Evolutionary conservation across 2,113 vertebrate genomes (phyloP).

Genomic region (Chloropsis hardwickii): DNA sequence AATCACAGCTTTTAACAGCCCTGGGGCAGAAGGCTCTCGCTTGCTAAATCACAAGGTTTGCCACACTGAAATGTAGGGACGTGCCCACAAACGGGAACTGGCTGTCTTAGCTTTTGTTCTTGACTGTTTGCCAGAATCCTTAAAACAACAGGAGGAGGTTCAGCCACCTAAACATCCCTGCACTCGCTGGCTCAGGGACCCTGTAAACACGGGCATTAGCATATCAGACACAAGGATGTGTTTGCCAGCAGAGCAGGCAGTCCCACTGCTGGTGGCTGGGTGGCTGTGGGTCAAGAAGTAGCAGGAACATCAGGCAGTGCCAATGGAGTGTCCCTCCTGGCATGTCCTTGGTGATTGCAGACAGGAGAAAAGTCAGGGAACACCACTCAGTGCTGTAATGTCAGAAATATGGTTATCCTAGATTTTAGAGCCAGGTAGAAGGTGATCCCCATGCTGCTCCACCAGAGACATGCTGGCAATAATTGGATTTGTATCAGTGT

Average conservation of each 20-base stretch:
- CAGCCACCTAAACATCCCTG: constrained; percentile 34
- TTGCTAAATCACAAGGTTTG: constrained; percentile 61
- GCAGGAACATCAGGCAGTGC: neutral
- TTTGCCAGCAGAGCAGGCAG: neutral
- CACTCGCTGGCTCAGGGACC: neutral
- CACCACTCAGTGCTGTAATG: neutral
- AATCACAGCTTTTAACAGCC: neutral
- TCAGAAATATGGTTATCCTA: neutral
- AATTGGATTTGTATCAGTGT: neutral
- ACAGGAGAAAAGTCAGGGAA: neutral
- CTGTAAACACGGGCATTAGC: neutral
- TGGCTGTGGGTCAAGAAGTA: neutral
- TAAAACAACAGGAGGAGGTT: constrained; percentile 46
- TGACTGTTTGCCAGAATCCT: constrained; percentile 58
- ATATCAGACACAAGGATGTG: neutral
- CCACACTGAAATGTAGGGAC: constrained; percentile 54
- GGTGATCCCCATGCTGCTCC: fast-evolving
- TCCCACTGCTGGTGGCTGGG: neutral
- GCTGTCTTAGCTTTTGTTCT: constrained; percentile 68
- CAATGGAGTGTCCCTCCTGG: neutral
- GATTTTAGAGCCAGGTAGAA: neutral
- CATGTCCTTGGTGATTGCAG: neutral
- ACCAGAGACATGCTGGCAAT: neutral
- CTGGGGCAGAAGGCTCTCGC: constrained; percentile 22
- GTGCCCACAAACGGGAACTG: constrained; percentile 56